Base-by-base conservation (phyloP, 1,140 invertebrate species). In the Drosophila athabasca region DNA sequence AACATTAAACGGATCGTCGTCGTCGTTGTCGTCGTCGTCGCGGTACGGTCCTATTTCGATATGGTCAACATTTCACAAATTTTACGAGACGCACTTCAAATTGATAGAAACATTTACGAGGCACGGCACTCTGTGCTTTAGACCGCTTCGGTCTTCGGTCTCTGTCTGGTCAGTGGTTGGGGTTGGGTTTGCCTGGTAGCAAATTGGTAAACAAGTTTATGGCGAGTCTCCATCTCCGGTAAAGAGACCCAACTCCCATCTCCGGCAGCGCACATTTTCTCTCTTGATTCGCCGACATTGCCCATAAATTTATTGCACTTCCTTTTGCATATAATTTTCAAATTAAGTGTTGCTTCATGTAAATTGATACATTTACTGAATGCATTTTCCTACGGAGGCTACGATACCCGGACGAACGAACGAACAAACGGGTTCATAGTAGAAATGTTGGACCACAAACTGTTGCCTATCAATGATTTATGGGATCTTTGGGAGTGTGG, bases 301-400 rank as follows among this genome's bases (percentile, higher is more conserved):
- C 60, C 62, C 50, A 45, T 68, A 67, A 85, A 84, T 84, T 83
- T 84, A 84, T 84, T 76, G 81, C 81, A 84, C 68, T 84, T 84
- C 80, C 80, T 85, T 57, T 76, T 84, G 76, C 80, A 80, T 69
- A 85, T 84, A 76, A 73, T 80, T 84, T 81, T 85, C 81, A 85
- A 80, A 84, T 84, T 85, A 85, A 84, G 72, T 77, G 80, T 83
- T 73, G 62, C 79, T 62, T 64, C 69, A 70, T 76, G 72, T 66
- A 84, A 85, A 80, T 84, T 80, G 62, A 85, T 84, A 80, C 76
- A 76, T 84, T 79, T 79, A 51, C 54, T 45, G 58, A 65, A 66
- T 49, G 61, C 57, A 24, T 26, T 26, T 26, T 26, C 24, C 24
- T 26, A 19, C 17, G 17, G 17, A 4, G 24, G 24, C 4, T 5